Conservation (phyloP, 1,140 invertebrate species). For the Aphelenchoides fujianensis region DNA sequence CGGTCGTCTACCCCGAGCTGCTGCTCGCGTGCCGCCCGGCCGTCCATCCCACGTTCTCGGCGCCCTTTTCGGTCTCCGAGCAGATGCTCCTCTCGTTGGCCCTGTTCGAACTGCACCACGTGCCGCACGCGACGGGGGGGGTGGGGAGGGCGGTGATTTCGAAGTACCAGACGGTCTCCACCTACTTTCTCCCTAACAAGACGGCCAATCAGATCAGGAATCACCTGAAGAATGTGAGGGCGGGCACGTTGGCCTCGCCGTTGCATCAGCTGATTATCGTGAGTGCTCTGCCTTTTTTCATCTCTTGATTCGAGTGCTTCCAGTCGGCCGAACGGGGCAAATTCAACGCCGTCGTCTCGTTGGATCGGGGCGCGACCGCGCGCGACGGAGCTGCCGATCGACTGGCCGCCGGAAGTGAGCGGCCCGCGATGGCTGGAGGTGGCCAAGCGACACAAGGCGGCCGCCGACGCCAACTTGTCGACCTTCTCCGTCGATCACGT, state of each 20-base stretch:
- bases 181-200: conserved; percentile 43
- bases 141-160: background rate
- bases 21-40: conserved; percentile 14
- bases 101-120: conserved; percentile 27
- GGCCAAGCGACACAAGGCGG: too few species aligned
- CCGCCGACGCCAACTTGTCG: too few species aligned
- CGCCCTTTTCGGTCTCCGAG: conserved; percentile 30
- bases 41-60: background rate
- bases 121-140: conserved; percentile 29
- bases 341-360: conserved; percentile 29
- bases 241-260: conserved; percentile 16
- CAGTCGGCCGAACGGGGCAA: conserved; percentile 36
- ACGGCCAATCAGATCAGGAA: conserved; percentile 39
- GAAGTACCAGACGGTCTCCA: conserved; percentile 38
- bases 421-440: conserved; percentile 9
- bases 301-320: conserved; percentile 22
- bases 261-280: conserved; percentile 36
- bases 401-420: conserved; percentile 39
- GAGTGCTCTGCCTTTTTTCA: conserved; percentile 1
- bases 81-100: conserved; percentile 30
- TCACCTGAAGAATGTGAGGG: conserved; percentile 38
- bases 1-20: conserved; percentile 36
- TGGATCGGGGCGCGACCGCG: conserved; percentile 31
- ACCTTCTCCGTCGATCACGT: too few species aligned
- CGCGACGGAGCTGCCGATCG: conserved; percentile 30